Conservation (phyloP, 2,113 vertebrate species). For the Vulpes lagopus region DNA sequence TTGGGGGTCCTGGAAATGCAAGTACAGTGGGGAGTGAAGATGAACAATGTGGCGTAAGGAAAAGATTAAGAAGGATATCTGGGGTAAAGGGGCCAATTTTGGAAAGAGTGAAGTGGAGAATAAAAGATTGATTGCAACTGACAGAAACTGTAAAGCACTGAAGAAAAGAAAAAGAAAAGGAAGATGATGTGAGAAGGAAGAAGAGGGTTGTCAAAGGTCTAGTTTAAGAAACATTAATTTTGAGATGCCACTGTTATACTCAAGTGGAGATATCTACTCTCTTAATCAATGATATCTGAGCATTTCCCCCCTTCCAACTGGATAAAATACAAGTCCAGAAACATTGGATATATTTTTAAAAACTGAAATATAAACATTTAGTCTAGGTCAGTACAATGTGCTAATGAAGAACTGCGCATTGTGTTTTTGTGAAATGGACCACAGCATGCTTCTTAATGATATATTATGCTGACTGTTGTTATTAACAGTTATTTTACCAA, state of each 20-base stretch:
- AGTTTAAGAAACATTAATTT: not conserved
- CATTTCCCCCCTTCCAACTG: not conserved
- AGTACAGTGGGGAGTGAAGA: not conserved
- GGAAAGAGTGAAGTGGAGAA: not conserved
- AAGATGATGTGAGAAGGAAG: not conserved
- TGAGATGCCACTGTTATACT: not conserved
- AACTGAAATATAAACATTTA: not conserved
- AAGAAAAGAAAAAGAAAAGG: not conserved
- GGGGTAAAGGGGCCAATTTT: not conserved
- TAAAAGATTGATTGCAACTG: not conserved
- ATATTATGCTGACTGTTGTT: not conserved
- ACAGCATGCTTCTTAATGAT: not conserved
- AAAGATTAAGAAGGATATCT: not conserved
- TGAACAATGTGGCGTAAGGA: not conserved
- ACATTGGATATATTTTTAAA: not conserved
- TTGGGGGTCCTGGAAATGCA: not conserved
- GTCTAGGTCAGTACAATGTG: not conserved
- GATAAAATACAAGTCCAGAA: not conserved
- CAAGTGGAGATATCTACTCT: not conserved
- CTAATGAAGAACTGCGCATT: not conserved
- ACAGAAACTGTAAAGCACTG: not conserved
- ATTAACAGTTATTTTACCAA: not conserved
- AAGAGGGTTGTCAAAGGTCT: not conserved
- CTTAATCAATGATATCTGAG: not conserved
- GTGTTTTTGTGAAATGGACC: not conserved